Evolutionary conservation across 2,113 vertebrate genomes (phyloP).

Genomic region (Canis aureus): DNA sequence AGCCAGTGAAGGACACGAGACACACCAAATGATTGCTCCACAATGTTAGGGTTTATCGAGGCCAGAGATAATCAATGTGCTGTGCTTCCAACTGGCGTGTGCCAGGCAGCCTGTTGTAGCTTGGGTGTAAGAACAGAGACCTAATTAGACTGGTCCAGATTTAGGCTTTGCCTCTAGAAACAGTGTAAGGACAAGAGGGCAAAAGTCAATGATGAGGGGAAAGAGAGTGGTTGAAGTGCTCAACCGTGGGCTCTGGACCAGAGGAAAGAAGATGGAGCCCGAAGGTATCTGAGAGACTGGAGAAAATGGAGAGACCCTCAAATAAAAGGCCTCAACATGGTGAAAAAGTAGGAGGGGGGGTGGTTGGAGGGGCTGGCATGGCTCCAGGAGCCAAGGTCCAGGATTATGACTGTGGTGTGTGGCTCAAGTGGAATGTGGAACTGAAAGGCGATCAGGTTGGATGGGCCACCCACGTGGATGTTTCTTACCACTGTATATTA

Average conservation of each 20-base stretch:
- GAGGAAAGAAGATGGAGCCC: background rate
- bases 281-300: background rate
- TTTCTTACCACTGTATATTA: background rate
- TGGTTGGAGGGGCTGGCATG: background rate
- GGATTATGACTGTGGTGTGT: background rate
- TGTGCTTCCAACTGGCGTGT: accelerated
- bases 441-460: background rate
- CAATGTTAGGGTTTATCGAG: background rate
- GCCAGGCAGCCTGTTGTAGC: background rate
- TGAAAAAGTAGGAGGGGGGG: background rate
- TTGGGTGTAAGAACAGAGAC: background rate
- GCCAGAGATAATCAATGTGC: too few species aligned
- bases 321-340: background rate
- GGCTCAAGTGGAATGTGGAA: too few species aligned
- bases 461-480: background rate
- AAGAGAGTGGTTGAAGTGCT: background rate
- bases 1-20: background rate
- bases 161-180: background rate
- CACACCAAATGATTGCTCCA: background rate
- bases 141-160: too few species aligned
- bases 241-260: background rate
- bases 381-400: background rate
- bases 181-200: background rate
- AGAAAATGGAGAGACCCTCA: background rate
- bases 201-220: background rate